These are phyloP conservation scores for Callipepla californica DNA, from an alignment of 2,113 vertebrate genomes.

Conservation along the genomic window DNA sequence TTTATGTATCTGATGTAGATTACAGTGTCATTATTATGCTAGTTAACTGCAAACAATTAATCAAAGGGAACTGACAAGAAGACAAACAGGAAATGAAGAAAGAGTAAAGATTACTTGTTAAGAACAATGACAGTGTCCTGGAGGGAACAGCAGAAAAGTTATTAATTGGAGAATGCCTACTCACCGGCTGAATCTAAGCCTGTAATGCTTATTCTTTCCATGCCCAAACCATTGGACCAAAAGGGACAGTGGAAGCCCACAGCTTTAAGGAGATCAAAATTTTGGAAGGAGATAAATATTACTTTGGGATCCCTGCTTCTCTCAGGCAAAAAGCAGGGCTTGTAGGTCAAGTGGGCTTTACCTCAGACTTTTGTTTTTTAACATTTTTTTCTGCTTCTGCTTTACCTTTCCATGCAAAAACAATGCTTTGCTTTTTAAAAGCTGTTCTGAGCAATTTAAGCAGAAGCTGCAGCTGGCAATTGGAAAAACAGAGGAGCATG, in stretches of 20 bases:
- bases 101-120: not conserved
- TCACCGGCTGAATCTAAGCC: not conserved
- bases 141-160: not conserved
- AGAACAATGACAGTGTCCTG: not conserved
- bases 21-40: not conserved
- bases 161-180: not conserved
- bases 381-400: not conserved
- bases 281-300: not conserved
- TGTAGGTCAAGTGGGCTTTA: accelerated
- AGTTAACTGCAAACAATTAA: not conserved
- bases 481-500: not conserved
- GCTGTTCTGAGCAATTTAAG: not conserved
- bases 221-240: not conserved
- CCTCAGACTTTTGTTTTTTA: not conserved
- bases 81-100: not conserved
- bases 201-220: not conserved
- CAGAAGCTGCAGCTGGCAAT: not conserved
- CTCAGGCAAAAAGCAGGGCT: not conserved
- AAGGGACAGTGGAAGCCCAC: not conserved
- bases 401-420: not conserved
- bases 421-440: constrained; percentile 5
- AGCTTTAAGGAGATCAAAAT: not conserved
- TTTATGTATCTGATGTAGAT: not conserved
- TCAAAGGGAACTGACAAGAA: not conserved
- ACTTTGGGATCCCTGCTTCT: not conserved